Evolutionary conservation across 2,888 invertebrate genomes (phyloP).

Genomic region (Itoplectis maculator): DNA sequence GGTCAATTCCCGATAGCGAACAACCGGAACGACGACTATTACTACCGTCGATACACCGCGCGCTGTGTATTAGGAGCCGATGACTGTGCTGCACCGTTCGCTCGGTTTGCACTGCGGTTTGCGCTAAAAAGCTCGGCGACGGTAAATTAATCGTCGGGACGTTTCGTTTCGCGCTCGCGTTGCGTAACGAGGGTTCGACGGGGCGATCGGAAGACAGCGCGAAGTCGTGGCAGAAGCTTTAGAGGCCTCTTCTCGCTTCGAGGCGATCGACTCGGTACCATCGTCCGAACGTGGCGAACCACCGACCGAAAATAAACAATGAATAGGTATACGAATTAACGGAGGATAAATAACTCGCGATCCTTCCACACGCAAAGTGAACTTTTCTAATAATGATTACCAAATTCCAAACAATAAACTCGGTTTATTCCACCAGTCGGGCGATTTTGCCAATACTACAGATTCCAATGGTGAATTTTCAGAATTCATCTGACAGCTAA

Average conservation of each 20-base stretch:
- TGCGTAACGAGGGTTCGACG: conserved; percentile 40
- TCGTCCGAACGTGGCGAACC: conserved; percentile 41
- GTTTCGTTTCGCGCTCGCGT: conserved; percentile 49
- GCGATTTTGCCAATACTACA: too few relatives aligned
- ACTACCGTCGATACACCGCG: not conserved
- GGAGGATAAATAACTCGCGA: conserved; percentile 38
- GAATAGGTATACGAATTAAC: conserved; percentile 39
- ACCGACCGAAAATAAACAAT: conserved; percentile 39
- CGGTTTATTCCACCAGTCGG: too few relatives aligned
- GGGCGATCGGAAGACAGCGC: not conserved
- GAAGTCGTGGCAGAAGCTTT: too few relatives aligned
- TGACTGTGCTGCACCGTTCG: not conserved
- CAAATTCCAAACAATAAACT: too few relatives aligned
- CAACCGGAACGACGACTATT: conserved; percentile 51
- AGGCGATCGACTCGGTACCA: conserved; percentile 14
- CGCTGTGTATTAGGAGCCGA: too few relatives aligned
- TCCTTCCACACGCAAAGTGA: too few relatives aligned
- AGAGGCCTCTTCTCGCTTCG: conserved; percentile 20
- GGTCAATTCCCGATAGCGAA: conserved; percentile 48
- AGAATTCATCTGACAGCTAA: too few relatives aligned
- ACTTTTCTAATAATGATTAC: too few relatives aligned
- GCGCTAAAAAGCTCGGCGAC: conserved; percentile 30
- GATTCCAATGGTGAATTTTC: too few relatives aligned
- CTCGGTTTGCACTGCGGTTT: conserved; percentile 31
- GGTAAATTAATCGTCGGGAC: conserved; percentile 45